Evolutionary conservation across 2,113 vertebrate genomes (phyloP).

Genomic region (sheep (Ovis aries)): DNA sequence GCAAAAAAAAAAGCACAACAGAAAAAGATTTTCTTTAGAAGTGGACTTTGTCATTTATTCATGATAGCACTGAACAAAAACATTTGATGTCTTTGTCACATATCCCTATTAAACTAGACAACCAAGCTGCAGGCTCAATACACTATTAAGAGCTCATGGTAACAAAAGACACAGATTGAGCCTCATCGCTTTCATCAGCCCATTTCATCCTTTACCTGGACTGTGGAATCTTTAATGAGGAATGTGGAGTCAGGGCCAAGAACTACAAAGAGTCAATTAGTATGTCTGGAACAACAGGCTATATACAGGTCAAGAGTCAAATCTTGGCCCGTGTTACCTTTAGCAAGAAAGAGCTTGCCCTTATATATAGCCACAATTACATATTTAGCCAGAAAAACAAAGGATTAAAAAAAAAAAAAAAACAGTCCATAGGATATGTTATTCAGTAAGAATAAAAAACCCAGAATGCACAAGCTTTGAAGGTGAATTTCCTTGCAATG

Average conservation of each 20-base stretch:
- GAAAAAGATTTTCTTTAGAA: constrained; percentile 22
- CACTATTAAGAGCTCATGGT: not conserved
- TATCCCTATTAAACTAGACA: not conserved
- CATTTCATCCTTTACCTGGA: not conserved
- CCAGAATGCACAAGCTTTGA: not conserved
- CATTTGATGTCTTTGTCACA: not conserved
- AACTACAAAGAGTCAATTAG: not conserved
- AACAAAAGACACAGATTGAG: not conserved
- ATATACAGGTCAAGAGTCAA: not conserved
- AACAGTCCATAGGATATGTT: not conserved
- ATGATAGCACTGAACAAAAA: not conserved
- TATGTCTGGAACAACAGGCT: not conserved
- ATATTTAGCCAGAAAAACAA: constrained; percentile 20
- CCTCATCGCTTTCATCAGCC: not conserved
- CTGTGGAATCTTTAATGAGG: not conserved
- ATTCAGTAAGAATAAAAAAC: constrained; percentile 21
- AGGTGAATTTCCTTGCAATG: not conserved
- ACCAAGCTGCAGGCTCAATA: not conserved
- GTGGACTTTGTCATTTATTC: constrained; percentile 12
- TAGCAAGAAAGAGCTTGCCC: not conserved
- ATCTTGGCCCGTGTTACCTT: not conserved
- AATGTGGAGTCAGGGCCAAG: not conserved
- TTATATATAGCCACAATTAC: not conserved
- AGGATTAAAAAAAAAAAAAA: not conserved
- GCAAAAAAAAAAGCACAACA: not conserved